A percentile compares a stretch with the other conserved stretches of the same genome.
Evolutionary conservation across 2,888 invertebrate genomes (phyloP).

Genomic region (Mallateleia sp.): DNA sequence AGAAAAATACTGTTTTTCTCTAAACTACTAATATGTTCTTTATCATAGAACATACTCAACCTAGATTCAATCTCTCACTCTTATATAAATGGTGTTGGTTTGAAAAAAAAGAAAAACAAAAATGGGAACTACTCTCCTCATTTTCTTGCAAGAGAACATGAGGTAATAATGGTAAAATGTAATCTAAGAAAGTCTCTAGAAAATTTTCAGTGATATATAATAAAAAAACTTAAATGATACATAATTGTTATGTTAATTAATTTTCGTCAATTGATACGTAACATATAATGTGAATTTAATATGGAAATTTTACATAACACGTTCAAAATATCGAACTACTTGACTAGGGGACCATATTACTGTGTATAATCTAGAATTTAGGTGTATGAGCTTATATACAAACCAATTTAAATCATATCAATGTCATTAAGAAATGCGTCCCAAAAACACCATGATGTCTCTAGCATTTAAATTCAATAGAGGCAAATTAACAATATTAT

Average conservation of each 20-base stretch:
- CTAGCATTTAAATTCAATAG: conserved; percentile 1
- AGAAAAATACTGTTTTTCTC: too few relatives aligned
- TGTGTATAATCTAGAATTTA: conserved; percentile 76
- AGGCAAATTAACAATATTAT: not conserved
- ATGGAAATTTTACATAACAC: not conserved
- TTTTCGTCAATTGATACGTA: not conserved
- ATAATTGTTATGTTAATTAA: not conserved
- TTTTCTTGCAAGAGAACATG: too few relatives aligned
- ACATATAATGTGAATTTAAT: conserved; percentile 1
- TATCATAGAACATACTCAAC: too few relatives aligned
- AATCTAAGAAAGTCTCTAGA: not conserved
- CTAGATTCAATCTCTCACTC: too few relatives aligned
- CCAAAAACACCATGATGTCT: conserved; percentile 39
- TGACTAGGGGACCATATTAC: conserved; percentile 84
- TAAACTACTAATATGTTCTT: too few relatives aligned
- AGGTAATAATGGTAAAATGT: not conserved
- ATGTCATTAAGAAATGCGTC: conserved; percentile 51
- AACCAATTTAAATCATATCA: conserved; percentile 77
- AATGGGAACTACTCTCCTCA: too few relatives aligned
- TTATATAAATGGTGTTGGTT: too few relatives aligned
- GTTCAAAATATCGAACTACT: conserved; percentile 77
- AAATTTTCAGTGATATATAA: not conserved
- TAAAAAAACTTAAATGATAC: not conserved
- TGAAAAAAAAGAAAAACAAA: too few relatives aligned
- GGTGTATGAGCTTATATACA: conserved; percentile 71